Conservation (phyloP, 2,888 invertebrate species). For the Callyntrura guangdongensis region DNA sequence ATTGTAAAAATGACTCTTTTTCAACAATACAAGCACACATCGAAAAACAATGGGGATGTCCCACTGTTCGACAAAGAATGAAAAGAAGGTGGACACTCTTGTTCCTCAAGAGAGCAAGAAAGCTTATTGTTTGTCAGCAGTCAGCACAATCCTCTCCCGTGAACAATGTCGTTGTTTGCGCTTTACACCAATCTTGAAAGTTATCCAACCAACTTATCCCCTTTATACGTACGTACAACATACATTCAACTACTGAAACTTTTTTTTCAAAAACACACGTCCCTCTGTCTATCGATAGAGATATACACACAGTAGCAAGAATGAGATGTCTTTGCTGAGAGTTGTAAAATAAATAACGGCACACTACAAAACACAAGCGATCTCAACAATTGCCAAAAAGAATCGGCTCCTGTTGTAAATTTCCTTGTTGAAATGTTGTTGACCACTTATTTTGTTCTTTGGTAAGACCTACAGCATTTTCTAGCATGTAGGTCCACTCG, state of each 20-base stretch:
- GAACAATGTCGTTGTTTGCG: conserved; percentile 41
- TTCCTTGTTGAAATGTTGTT: conserved; percentile 84
- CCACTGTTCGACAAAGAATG: conserved; percentile 67
- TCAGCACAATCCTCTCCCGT: conserved; percentile 47
- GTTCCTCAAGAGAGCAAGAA: conserved; percentile 3
- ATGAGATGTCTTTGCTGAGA: conserved; percentile 34
- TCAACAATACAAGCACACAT: conserved; percentile 40
- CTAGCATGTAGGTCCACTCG: conserved; percentile 69
- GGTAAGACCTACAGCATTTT: conserved; percentile 82
- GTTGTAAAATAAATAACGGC: conserved; percentile 63
- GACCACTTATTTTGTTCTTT: conserved; percentile 84
- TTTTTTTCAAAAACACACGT: neutral
- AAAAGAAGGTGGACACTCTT: conserved; percentile 50
- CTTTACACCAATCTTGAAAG: neutral
- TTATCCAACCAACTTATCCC: neutral
- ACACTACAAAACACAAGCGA: conserved; percentile 61
- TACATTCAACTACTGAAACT: neutral
- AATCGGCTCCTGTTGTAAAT: conserved; percentile 76
- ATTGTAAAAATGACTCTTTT: conserved; percentile 58
- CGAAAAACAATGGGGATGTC: conserved; percentile 66
- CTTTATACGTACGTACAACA: no score
- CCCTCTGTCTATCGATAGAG: no score
- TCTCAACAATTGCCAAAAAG: conserved; percentile 72
- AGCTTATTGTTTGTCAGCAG: conserved; percentile 58
- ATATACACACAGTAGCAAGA: conserved; percentile 23